Percentiles rank a stretch among this genome's conserved stretches.
Evolutionary conservation across 2,797 vertebrate genomes (phyloP).

Genomic region (Stomatorhinus walkeri): DNA sequence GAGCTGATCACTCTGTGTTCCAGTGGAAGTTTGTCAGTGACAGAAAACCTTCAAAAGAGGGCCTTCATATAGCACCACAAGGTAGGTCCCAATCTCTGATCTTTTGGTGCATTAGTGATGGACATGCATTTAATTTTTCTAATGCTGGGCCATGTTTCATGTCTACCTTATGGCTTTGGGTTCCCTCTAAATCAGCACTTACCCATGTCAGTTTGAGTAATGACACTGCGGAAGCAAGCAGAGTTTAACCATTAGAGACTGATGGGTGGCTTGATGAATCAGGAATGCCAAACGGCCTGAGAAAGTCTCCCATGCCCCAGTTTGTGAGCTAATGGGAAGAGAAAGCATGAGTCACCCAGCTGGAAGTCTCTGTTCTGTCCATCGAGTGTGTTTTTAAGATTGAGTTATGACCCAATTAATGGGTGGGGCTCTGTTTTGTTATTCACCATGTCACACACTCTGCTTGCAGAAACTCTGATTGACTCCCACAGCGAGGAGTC

Average conservation of each 20-base stretch:
- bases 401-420: not conserved
- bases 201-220: not conserved
- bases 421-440: not conserved
- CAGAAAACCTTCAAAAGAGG: constrained; percentile 80
- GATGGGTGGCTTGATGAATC: constrained; percentile 40
- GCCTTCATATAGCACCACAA: constrained; percentile 87
- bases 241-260: constrained; percentile 11
- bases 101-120: constrained; percentile 30
- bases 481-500: constrained; percentile 97
- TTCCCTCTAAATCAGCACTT: constrained; percentile 34
- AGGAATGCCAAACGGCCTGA: constrained; percentile 30
- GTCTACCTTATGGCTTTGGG: constrained; percentile 45
- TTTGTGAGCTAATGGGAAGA: constrained; percentile 16
- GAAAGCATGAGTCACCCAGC: not conserved
- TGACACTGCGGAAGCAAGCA: not conserved
- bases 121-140: constrained; percentile 61
- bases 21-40: constrained; percentile 98
- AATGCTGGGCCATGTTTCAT: constrained; percentile 50
- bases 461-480: constrained; percentile 74
- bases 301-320: constrained; percentile 4
- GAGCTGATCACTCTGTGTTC: constrained; percentile 96
- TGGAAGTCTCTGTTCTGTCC: not conserved
- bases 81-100: constrained; percentile 52
- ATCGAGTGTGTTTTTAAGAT: not conserved
- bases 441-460: constrained; percentile 10